These are phyloP conservation scores for Altica lythri DNA, from an alignment of 2,888 invertebrate species.

Conservation along the genomic window DNA sequence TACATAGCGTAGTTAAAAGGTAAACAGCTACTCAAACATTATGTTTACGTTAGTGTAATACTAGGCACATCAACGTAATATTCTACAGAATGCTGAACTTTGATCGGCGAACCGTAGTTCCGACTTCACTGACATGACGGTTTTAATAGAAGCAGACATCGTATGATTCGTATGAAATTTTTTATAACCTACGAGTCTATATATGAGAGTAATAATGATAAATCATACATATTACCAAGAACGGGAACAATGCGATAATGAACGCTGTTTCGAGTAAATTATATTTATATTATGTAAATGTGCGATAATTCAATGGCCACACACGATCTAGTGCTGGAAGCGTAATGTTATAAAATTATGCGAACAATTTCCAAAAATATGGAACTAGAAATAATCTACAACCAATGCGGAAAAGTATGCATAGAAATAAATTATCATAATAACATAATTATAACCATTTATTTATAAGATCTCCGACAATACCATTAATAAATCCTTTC, in stretches of 20 bases:
- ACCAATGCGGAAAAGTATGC: too few species aligned
- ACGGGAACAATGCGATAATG: constrained; percentile 22
- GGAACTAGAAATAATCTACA: too few species aligned
- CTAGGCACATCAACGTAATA: constrained; percentile 22
- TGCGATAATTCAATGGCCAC: constrained; percentile 5
- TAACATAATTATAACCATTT: too few species aligned
- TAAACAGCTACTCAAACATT: constrained; percentile 7
- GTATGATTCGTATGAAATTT: constrained; percentile 21
- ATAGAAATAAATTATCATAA: too few species aligned
- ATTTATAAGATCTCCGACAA: too few species aligned
- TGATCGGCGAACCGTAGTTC: constrained; percentile 34
- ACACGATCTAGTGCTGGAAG: constrained; percentile 5
- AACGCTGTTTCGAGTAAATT: constrained; percentile 18
- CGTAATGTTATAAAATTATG: constrained; percentile 7
- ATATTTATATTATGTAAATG: constrained; percentile 13
- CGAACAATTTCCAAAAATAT: constrained; percentile 4
- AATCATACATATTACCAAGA: constrained; percentile 21
- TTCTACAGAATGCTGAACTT: constrained; percentile 34
- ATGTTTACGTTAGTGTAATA: constrained; percentile 18
- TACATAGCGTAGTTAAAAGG: constrained; percentile 2
- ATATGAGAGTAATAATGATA: constrained; percentile 14
- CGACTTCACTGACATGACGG: constrained; percentile 21
- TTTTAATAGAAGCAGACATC: constrained; percentile 18
- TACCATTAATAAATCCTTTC: too few species aligned
- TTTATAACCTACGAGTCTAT: constrained; percentile 10